Base-by-base conservation (phyloP, 2,797 vertebrate genomes). In the Darevskia mixta region DNA sequence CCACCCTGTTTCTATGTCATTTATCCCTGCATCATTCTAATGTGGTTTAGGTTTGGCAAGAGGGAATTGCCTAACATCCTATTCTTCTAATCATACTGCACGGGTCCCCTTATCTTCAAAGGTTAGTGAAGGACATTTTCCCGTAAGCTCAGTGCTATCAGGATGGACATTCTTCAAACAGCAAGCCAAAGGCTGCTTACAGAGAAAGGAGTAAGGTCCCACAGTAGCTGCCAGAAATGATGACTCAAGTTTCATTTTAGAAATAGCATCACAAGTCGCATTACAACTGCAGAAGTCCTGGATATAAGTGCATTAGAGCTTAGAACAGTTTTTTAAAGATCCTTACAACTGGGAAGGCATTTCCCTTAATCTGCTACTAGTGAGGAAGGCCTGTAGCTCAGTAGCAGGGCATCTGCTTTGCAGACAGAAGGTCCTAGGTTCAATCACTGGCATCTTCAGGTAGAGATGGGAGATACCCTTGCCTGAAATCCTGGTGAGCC, bases 181-280 rank as follows among this genome's bases (percentile, higher is more conserved):
- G 4, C 20, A 79, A 79, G n/a, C 41, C 29, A 79, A 86, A 43
- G 13, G 10, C 15, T 86, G n/a, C 41, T 35, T 64, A 67, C 2
- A 49, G 18, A 79, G 85, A 64, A 80, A 92, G 86, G 73, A 82
- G 82, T 27, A 20, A 79, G 20, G 35, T 79, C 5, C 0, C 20
- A 87, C 86, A 87, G 85, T 85, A 78, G 85, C 89, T 92, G 92
- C 85, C 91, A 92, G n/a, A 87, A 82, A 18, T 75, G 67, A 55
- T 69, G 4, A 3, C 3, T 79, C 77, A 18, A 82, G 49, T 29
- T 29, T 72, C 5, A 85, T 43, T 89, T 79, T 3, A 90, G 79
- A 86, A 23, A 69, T 78, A 91, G 55, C 17, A 87, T 71, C 35
- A 71, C 4, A 1, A 77, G 84, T 64, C 17, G 73, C 45, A 76